Base-by-base conservation (phyloP, 2,888 invertebrate species). In the Yponomeuta plumbellus region DNA sequence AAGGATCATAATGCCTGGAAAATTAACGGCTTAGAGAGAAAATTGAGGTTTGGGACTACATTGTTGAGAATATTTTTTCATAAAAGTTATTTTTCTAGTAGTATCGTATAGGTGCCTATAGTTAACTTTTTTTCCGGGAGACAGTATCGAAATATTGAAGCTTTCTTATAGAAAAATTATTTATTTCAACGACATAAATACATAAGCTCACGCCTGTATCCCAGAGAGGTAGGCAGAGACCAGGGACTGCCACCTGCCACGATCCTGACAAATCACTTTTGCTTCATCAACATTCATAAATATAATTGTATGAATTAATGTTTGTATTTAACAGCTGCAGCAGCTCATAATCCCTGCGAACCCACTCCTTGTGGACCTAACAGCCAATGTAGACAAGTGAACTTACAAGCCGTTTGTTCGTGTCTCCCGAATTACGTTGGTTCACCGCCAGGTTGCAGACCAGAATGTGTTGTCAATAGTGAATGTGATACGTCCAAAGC, bases 341-440 rank as follows among this genome's bases (percentile, higher is more conserved):
- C 92, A 62, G 84, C 89, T 52, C 79, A 92, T 68, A 94, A 96
- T 77, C 96, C 96, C 10, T 97, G 97, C 76, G 93, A 94, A 69
- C 96, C 96, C 66, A 94, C 96, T 26, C 97, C 97, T 0, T 97
- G 97, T 80, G 97, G 97, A 65, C 96, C 96, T 0, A 96, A 97
- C 80, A 96, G 96, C 78, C 95, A 96, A 78, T 97, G 97, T 71
- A 93, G 96, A 75, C 94, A 94, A 74, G 93, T 95, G 10, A 95
- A 96, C 75, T 91, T 92, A 73, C 96, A 96, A 86, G 96, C 96
- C 0, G 96, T 96, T 0, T 97, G 97, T 80, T 96, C 96, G 0
- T 97, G 97, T 76, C 91, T 95, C 71, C 94, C 95, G 1, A 95
- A 94, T 73, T 96, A 95, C 75, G 92, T 95, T 64, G 96, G 96